These are phyloP conservation scores for Drosophila hawaiiensis DNA, from an alignment of 2,888 invertebrate species.

Conservation along the genomic window DNA sequence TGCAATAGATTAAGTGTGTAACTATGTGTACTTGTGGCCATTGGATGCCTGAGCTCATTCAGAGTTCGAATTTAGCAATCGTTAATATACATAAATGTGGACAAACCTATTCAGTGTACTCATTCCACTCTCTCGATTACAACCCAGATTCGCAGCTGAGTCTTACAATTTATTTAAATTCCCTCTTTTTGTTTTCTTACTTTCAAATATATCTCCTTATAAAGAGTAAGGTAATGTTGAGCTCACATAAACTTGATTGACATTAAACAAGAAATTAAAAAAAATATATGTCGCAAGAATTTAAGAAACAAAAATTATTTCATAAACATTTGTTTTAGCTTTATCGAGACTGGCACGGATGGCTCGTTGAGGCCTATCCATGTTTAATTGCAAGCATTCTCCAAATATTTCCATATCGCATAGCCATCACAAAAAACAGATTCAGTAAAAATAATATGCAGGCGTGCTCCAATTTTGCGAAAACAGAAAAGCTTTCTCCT, in stretches of 20 bases:
- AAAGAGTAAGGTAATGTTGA: not conserved
- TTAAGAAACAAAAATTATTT: not conserved
- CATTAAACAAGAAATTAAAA: not conserved
- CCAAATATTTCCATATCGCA: not conserved
- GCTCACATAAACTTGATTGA: not conserved
- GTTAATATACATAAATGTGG: conserved; percentile 6
- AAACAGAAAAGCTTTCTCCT: not conserved
- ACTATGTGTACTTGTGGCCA: conserved; percentile 12
- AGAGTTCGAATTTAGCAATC: conserved; percentile 16
- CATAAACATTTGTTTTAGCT: not conserved
- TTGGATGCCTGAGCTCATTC: conserved; percentile 16
- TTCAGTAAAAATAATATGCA: not conserved
- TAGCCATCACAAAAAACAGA: not conserved
- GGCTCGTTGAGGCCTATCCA: not conserved
- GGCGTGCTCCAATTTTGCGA: not conserved
- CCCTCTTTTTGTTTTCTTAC: not conserved
- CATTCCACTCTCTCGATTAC: conserved; percentile 2
- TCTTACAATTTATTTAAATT: not conserved
- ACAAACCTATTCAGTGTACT: conserved; percentile 2
- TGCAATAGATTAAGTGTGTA: conserved; percentile 7
- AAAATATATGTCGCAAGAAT: no score
- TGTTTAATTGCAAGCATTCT: not conserved
- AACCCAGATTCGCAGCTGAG: not conserved
- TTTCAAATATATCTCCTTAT: not conserved
- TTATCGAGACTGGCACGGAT: not conserved